Base-by-base conservation (phyloP, 2,888 invertebrate species). In the Morpho helenor region DNA sequence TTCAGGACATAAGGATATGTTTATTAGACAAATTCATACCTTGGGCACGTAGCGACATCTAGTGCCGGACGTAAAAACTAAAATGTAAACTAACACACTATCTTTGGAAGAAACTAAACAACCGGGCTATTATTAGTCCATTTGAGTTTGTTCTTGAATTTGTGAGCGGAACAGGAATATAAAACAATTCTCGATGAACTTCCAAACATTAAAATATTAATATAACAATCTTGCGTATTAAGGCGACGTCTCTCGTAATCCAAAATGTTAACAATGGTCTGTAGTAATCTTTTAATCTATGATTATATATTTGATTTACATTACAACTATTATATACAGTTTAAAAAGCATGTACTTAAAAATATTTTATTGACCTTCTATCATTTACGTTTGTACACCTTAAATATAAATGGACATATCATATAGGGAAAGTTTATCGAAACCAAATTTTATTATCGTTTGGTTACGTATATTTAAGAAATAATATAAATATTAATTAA, bases 21-120 rank as follows among this genome's bases (percentile, higher is more conserved):
- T 88, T 88, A 89, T 87, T 88, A 87, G 82, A 88, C 85, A 87
- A 81, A 84, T 81, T 84, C 82, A 83, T 84, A 84, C 79, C 78
- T 76, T 76, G 68, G 75, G 73, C 84, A 75, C 75, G 73, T 61
- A 61, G 64, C 66, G 60, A 70, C 73, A 71, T 56, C 64, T 65
- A 67, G 76, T 70, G 77, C 76, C 79, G 71, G 74, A 73, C 71
- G 74, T 79, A 65, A 56, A 75, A 76, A 79, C 79, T 76, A 79
- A 82, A 82, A 80, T 76, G 77, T 81, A 80, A 77, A 82, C 77
- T 87, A 87, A 80, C 79, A 76, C 80, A 70, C 81, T 86, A 88
- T 88, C 89, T 89, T 89, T 89, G 89, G 89, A 88, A 87, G 87
- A 83, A 84, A 83, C 75, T 76, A 80, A 82, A 82, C 74, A 75